These are phyloP conservation scores for Nudaria mundana DNA, from an alignment of 2,888 invertebrate species.

Conservation along the genomic window DNA sequence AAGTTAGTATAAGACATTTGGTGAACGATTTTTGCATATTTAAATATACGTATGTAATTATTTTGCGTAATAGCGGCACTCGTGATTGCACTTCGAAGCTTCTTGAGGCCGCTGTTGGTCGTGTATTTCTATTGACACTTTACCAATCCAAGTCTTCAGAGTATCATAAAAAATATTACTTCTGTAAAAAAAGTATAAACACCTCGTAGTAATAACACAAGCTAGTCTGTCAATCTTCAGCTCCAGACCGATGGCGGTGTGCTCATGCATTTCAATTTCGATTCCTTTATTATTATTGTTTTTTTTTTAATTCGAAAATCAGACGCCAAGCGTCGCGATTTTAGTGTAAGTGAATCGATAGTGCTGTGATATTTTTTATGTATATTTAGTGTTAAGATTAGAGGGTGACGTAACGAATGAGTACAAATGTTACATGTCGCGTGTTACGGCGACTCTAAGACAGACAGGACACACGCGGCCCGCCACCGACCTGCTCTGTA, in stretches of 20 bases:
- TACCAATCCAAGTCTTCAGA: no score
- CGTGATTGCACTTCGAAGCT: constrained; percentile 58
- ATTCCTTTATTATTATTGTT: constrained; percentile 65
- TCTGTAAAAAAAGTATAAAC: no score
- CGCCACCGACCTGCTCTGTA: constrained; percentile 20
- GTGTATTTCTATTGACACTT: no score
- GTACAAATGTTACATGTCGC: constrained; percentile 69
- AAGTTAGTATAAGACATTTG: constrained; percentile 51
- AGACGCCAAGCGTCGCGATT: constrained; percentile 67
- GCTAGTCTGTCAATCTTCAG: background rate
- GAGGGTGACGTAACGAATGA: constrained; percentile 63
- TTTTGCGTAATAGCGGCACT: constrained; percentile 60
- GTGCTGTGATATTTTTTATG: constrained; percentile 81
- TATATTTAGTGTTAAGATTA: constrained; percentile 73
- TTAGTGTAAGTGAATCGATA: constrained; percentile 80
- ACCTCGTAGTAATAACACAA: background rate
- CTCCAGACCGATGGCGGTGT: constrained; percentile 42
- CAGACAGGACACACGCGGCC: constrained; percentile 18
- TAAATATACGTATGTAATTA: constrained; percentile 63
- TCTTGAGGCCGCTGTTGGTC: constrained; percentile 44
- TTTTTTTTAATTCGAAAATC: constrained; percentile 48
- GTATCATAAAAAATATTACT: background rate
- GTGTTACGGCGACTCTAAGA: constrained; percentile 26
- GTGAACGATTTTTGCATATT: constrained; percentile 37
- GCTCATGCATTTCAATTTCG: constrained; percentile 68